Base-by-base conservation (phyloP, 2,113 vertebrate genomes). In the Aldabrachelys gigantea region DNA sequence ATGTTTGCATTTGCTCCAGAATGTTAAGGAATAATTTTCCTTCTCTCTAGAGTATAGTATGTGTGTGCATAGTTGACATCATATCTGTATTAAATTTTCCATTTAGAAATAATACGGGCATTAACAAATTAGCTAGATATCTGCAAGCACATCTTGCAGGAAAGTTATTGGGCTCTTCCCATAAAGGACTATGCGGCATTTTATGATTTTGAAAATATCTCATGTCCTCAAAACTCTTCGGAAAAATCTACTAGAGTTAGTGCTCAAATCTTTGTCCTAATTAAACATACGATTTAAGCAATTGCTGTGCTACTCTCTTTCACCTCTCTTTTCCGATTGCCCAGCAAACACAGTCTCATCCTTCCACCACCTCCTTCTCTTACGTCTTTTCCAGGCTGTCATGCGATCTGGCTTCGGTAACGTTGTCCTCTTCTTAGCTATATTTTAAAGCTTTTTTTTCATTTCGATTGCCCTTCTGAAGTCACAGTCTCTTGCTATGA, bases 281-380 rank as follows among this genome's bases (percentile, higher is more conserved):
- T 5, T 27, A 2, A 85, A 14, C 5, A 1, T 89, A 80, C 12
- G 75, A 24, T 13, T 13, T 47, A 49, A 82, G 0, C 50, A 5
- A n/a, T 78, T 62, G 29, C 41, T 53, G 0, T 24, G 31, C n/a
- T 69, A 11, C 10, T 49, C 38, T 6, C 47, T n/a, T 69, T n/a
- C 0, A 3, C 13, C 19, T 52, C 9, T 6, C 7, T 6, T 8
- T n/a, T 54, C 53, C 10, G 31, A 78, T 16, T 10, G 82, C 65
- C 41, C 12, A 89, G 69, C 25, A 72, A 10, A 31, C 41, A 41
- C 3, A 35, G 6, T 0, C 1, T 0, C 0, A 0, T 4, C 75
- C 50, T 17, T 35, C 91, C 85, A 62, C n/a, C 11, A 35, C 69
- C 44, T n/a, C 2, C 17, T 93, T 50, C 7, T 22, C 35, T 29